These are phyloP conservation scores for Portunus trituberculatus DNA, from an alignment of 1,140 invertebrate species.

Conservation along the genomic window DNA sequence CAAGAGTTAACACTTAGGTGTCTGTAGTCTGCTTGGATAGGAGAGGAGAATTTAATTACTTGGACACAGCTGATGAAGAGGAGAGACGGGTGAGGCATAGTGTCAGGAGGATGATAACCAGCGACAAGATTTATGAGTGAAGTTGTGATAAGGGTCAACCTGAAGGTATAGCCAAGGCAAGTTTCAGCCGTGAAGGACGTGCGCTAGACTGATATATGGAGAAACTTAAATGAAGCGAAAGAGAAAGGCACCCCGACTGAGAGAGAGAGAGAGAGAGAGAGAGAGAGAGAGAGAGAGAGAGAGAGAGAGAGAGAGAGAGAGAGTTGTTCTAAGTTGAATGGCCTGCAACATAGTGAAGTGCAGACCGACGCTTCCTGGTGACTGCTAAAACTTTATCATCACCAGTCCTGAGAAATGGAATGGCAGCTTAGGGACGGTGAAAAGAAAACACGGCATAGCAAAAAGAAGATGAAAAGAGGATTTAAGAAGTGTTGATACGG, in stretches of 20 bases:
- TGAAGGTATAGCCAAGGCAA: background rate
- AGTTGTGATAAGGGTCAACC: conserved; percentile 1
- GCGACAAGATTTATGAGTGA: background rate
- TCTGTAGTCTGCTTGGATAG: background rate
- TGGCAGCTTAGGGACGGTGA: too few relatives aligned
- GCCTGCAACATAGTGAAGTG: too few relatives aligned
- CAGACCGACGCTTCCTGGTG: too few relatives aligned
- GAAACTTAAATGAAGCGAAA: conserved; percentile 4
- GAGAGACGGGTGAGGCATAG: background rate
- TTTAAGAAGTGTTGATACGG: too few relatives aligned
- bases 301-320: background rate
- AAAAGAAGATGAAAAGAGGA: too few relatives aligned
- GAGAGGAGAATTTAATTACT: background rate
- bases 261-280: conserved; percentile 15
- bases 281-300: background rate
- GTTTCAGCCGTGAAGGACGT: background rate
- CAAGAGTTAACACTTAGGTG: background rate
- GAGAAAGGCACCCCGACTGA: background rate
- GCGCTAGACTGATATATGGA: background rate
- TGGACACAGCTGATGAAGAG: background rate
- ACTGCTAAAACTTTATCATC: too few relatives aligned
- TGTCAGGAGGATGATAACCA: background rate
- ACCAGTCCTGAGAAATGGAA: too few relatives aligned
- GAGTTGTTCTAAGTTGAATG: background rate
- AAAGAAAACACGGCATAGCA: too few relatives aligned